A percentile compares a stretch with the other conserved stretches of the same genome.
phyloP scores from a whole-genome alignment of 2,113 vertebrate genomes.

The Cephalopterus ornatus region DNA sequence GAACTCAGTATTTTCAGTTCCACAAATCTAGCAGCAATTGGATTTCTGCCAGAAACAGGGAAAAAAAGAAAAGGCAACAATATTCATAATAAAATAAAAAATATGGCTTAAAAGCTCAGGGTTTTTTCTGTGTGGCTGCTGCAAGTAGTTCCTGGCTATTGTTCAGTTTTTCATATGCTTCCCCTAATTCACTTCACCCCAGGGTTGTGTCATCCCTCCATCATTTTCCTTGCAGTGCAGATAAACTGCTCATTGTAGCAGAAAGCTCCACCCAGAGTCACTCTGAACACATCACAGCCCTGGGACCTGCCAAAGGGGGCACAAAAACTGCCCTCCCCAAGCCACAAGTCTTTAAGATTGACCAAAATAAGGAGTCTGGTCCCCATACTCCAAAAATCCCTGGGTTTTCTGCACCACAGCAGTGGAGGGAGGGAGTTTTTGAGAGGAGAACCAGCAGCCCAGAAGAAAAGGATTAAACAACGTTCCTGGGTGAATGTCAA shows the following conservation, averaged over 20 bases:
- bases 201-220: neutral
- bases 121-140: neutral
- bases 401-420: neutral
- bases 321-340: neutral
- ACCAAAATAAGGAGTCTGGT: neutral
- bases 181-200: neutral
- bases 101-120: neutral
- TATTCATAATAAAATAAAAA: neutral
- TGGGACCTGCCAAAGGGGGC: neutral
- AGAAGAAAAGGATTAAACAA: neutral
- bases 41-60: neutral
- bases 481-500: neutral
- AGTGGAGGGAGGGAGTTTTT: neutral
- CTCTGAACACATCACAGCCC: neutral
- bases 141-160: neutral
- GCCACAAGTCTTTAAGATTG: neutral
- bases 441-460: neutral
- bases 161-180: neutral
- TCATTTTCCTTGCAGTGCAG: neutral
- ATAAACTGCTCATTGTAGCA: neutral
- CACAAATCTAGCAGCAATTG: neutral
- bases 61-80: fast-evolving
- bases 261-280: neutral
- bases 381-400: neutral
- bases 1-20: neutral